These are phyloP conservation scores for Benthosema pterotum DNA, from an alignment of 2,797 vertebrate genomes.

Conservation along the genomic window DNA sequence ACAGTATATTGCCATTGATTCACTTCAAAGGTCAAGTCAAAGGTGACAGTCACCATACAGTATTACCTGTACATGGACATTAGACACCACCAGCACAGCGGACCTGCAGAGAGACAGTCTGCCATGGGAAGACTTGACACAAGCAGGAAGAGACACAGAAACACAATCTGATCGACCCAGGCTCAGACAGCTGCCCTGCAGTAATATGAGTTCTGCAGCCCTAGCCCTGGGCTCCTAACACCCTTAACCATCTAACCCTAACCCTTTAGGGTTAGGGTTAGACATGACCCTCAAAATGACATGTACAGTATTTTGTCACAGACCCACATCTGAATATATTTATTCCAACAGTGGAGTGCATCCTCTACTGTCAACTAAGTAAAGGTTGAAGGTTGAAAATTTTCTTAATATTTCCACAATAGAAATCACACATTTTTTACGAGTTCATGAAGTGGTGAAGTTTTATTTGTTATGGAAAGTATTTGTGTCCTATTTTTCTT, in stretches of 20 bases:
- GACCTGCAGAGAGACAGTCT: neutral
- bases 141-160: conserved; percentile 8
- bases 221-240: neutral
- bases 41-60: neutral
- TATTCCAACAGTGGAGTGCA: no score
- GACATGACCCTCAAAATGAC: no score
- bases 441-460: neutral
- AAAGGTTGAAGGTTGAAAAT: no score
- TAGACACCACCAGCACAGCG: neutral
- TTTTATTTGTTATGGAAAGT: neutral
- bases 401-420: no score
- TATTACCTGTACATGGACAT: neutral
- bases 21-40: conserved; percentile 1
- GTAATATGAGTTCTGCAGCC: conserved; percentile 5
- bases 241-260: no score
- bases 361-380: no score
- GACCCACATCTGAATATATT: no score
- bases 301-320: no score
- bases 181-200: conserved; percentile 3
- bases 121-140: neutral
- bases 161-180: conserved; percentile 9
- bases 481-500: conserved; percentile 2
- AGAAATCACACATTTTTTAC: no score
- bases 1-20: neutral
- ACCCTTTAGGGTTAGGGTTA: no score